These are phyloP conservation scores for Girardinus metallicus DNA, from an alignment of 2,797 vertebrate genomes.

Conservation along the genomic window DNA sequence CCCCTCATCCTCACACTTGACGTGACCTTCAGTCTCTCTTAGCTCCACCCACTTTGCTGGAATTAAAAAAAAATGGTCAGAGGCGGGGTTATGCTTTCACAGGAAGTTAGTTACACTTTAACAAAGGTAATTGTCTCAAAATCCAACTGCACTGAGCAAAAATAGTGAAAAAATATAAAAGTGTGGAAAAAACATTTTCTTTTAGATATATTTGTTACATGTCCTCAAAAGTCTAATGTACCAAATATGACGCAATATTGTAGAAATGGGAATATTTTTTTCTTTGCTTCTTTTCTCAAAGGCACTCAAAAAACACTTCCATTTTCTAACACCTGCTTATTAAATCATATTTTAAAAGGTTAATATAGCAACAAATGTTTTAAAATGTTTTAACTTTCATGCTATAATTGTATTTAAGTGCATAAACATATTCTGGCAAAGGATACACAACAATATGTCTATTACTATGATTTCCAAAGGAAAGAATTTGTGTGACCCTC, in stretches of 20 bases:
- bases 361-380: neutral
- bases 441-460: conserved; percentile 13
- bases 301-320: neutral
- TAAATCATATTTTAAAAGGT: neutral
- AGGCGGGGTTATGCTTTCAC: too few species aligned
- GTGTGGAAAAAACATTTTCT: neutral
- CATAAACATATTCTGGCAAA: neutral
- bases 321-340: neutral
- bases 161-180: neutral
- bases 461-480: conserved; percentile 26
- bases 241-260: neutral
- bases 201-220: neutral
- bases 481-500: conserved; percentile 63
- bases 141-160: neutral
- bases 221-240: neutral
- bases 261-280: neutral
- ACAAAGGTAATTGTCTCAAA: neutral
- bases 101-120: too few species aligned
- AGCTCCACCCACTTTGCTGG: too few species aligned
- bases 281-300: neutral
- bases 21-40: too few species aligned
- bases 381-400: neutral
- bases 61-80: too few species aligned
- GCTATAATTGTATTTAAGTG: neutral
- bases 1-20: too few species aligned